Evolutionary conservation across 2,888 invertebrate genomes (phyloP).

Genomic region (Drosophila mercatorum): DNA sequence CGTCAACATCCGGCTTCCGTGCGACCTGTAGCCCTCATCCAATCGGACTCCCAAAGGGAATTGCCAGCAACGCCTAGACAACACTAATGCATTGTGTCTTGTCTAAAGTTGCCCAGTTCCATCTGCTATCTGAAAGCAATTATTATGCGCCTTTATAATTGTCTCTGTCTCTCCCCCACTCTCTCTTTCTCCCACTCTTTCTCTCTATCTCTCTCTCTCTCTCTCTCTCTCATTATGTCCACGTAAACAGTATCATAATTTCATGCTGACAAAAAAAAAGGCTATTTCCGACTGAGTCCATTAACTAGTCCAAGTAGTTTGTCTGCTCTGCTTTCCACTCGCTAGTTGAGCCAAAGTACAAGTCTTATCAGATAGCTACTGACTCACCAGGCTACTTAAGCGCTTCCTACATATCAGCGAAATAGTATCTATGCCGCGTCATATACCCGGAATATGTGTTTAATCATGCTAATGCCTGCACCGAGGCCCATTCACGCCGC

Average conservation of each 20-base stretch:
- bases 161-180: neutral
- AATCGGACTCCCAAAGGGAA: neutral
- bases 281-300: neutral
- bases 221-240: slow-evolving; percentile 19
- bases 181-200: neutral
- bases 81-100: slow-evolving; percentile 17
- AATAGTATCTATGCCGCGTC: neutral
- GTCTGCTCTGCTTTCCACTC: neutral
- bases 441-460: slow-evolving; percentile 2
- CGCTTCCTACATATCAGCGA: slow-evolving; percentile 1
- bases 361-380: neutral
- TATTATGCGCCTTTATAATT: slow-evolving; percentile 4
- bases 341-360: neutral
- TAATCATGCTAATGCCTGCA: neutral
- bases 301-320: neutral
- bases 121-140: slow-evolving; percentile 34
- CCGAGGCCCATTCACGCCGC: no score
- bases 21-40: slow-evolving; percentile 36
- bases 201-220: neutral
- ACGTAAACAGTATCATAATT: slow-evolving; percentile 3
- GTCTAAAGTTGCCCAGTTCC: slow-evolving; percentile 3
- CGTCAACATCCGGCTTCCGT: slow-evolving; percentile 74
- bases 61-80: slow-evolving; percentile 16
- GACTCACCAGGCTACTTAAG: neutral
- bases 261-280: slow-evolving; percentile 2